Evolutionary conservation across 2,113 vertebrate genomes (phyloP), one percentile per base, ranked within the genome.

Genomic region (Chaetodon trifascialis): DNA sequence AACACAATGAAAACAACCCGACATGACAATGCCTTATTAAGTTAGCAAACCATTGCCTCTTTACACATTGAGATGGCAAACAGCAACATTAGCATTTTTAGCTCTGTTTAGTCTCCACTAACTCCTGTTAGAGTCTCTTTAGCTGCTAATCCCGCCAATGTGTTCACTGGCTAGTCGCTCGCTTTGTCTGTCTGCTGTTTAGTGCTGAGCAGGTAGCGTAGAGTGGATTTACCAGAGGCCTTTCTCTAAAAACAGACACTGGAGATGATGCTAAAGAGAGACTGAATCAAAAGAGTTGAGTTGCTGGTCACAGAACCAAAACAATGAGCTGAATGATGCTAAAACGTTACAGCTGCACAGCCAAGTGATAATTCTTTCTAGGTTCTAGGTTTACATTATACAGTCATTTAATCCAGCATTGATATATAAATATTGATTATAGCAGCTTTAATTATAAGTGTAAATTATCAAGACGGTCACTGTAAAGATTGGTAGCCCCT

Each of bases 381-480:
- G 5, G 21, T 64, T 44, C 0, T n/a, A n/a, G n/a, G 19, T 42
- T 69, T 44, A 70, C 8, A 56, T 67, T 16, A 47, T 6, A 2
- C 3, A 38, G 7, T 76, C 1, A 54, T 52, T 64, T 68, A 5
- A 73, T 69, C 4, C 12, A 56, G 3, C 14, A 34, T 25, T 36
- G 0, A 52, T 51, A 2, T 49, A 73, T 64, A 47, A 60, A 64
- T 65, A 81, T 46, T 54, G 42, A 74, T 66, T 44, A 30, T 0
- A n/a, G 69, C 38, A n/a, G 70, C 46, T 76, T 47, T 63, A 58
- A 56, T 71, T 25, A 55, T 34, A 68, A 40, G 11, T 14, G 44
- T 7, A 66, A 76, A 60, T 80, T 67, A 60, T 71, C n/a, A 66
- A 9, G 38, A 34, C 47, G 21, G 12, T 79, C 46, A 38, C 17